These are phyloP conservation scores for Thalassarche chlororhynchos DNA, from an alignment of 2,113 vertebrate genomes.

Conservation along the genomic window DNA sequence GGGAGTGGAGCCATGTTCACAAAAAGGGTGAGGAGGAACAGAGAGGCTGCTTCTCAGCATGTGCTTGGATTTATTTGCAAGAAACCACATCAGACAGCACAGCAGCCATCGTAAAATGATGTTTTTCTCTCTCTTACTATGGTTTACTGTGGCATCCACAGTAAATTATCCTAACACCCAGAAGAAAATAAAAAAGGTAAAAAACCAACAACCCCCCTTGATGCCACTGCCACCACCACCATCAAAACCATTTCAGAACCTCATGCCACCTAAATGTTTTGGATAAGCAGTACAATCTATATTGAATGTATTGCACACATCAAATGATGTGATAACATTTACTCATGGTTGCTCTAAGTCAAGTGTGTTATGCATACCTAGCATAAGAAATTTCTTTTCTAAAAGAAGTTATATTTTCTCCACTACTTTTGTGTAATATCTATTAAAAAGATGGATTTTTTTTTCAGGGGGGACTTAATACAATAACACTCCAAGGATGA, in stretches of 20 bases:
- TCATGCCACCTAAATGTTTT: background rate
- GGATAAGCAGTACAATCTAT: background rate
- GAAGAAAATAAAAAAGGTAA: background rate
- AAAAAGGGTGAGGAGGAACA: background rate
- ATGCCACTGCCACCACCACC: background rate
- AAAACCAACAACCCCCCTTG: accelerated
- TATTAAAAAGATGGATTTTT: background rate
- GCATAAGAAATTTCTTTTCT: background rate
- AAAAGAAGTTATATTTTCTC: background rate
- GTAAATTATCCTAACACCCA: background rate
- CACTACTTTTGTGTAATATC: background rate
- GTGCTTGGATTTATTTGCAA: background rate
- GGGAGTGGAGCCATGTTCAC: background rate
- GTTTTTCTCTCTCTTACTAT: background rate
- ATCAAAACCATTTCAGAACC: background rate
- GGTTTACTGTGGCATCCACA: background rate
- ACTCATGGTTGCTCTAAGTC: background rate
- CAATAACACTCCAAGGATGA: background rate
- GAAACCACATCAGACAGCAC: background rate
- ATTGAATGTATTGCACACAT: background rate
- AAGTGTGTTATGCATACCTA: background rate
- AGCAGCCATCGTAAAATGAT: background rate
- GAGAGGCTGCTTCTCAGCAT: background rate
- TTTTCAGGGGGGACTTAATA: background rate
- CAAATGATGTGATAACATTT: background rate